These are phyloP conservation scores for Dendrolimus punctatus DNA, from an alignment of 1,140 invertebrate genomes.

Conservation along the genomic window DNA sequence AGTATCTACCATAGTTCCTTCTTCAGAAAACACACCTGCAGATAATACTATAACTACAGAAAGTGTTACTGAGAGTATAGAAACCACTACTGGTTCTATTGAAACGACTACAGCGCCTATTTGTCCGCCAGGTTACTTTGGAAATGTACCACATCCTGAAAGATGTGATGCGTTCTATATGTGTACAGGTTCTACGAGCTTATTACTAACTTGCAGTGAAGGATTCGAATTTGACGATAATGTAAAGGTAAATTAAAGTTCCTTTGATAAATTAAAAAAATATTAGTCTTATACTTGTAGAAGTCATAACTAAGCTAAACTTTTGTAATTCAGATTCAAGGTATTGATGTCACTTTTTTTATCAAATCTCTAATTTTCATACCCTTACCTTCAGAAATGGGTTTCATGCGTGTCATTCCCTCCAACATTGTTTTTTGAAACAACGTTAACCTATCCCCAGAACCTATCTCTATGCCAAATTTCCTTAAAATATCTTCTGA, in stretches of 20 bases:
- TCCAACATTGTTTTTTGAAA: neutral
- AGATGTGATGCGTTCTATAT: slow-evolving; percentile 14
- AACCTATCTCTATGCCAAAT: too few species aligned
- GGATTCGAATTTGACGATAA: slow-evolving; percentile 24
- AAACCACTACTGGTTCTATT: neutral
- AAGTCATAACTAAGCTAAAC: too few species aligned
- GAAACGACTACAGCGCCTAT: neutral
- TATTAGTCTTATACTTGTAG: too few species aligned
- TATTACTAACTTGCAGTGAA: slow-evolving; percentile 14
- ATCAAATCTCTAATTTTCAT: neutral
- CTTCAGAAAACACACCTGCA: neutral
- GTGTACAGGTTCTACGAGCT: slow-evolving; percentile 9
- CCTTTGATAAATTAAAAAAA: neutral
- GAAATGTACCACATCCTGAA: slow-evolving; percentile 12
- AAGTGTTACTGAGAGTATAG: too few species aligned
- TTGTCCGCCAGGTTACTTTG: slow-evolving; percentile 12
- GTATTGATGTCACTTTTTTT: neutral
- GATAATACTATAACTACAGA: neutral
- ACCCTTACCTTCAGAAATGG: too few species aligned
- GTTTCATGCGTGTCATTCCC: neutral
- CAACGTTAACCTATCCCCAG: neutral
- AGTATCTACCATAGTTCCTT: too few species aligned
- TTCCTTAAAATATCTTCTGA: too few species aligned
- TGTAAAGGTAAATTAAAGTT: slow-evolving; percentile 2
- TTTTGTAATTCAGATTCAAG: too few species aligned